Base-by-base conservation (phyloP, 2,888 invertebrate species). In the Amiota minor region DNA sequence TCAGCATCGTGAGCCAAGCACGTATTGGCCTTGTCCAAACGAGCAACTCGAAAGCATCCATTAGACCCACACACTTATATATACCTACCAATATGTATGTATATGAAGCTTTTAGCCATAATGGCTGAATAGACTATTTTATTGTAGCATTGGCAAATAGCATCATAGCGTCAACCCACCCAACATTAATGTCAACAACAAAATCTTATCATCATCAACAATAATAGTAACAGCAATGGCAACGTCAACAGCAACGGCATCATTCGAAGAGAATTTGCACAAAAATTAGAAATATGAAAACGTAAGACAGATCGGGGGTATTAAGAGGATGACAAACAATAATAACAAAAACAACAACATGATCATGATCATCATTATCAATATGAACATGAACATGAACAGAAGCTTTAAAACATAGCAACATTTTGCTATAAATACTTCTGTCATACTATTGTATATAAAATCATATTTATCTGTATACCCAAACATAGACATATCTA, bases 321-420 rank as follows among this genome's bases (percentile, higher is more conserved):
- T n/a, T n/a, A n/a, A n/a, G n/a, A n/a, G n/a, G n/a, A n/a, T n/a
- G n/a, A n/a, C n/a, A n/a, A n/a, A n/a, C n/a, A n/a, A n/a, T n/a
- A 23, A 6, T 8, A 35, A 4, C 6, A 35, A 6, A 1, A 35
- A 35, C 35, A 35, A 35, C 35, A 35, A 6, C 35, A 35, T 35
- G 2, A 50, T 61, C 59, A 50, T 18, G 61, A 73, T 35, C 76
- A 78, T 35, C 35, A 64, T 10, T 45, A 64, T 10, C 23, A 76
- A 76, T 71, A 75, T 75, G 76, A 75, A 74, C n/a, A n/a, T n/a
- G 71, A 11, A 23, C 61, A 61, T 61, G 35, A 35, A 35, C 35
- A 35, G 35, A 35, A 35, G 35, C 35, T 6, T 35, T 4, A 35
- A 35, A 35, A 1, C 35, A n/a, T 35, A 35, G 6, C 35, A 35